These are phyloP conservation scores for Linyphia triangularis DNA, from an alignment of 2,888 invertebrate species.

Conservation along the genomic window DNA sequence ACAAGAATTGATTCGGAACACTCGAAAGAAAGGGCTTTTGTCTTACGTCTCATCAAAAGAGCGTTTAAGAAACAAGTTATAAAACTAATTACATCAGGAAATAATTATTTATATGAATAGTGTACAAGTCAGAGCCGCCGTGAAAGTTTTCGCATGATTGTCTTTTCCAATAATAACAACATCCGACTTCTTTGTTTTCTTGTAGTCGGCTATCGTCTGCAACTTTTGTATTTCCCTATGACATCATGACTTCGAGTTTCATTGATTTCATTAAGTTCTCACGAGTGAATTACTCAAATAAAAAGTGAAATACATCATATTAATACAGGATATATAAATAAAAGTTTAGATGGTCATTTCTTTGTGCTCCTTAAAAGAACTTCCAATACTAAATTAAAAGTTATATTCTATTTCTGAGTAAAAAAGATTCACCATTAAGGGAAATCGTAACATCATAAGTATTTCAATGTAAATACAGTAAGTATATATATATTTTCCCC, in stretches of 20 bases:
- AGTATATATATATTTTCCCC: no score
- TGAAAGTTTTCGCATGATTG: neutral
- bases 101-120: conserved; percentile 25
- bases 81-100: conserved; percentile 10
- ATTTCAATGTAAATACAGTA: no score
- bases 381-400: no score
- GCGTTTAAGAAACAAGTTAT: conserved; percentile 28
- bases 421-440: no score
- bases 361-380: no score
- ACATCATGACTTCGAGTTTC: neutral
- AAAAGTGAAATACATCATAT: no score
- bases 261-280: neutral
- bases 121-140: neutral
- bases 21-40: neutral
- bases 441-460: no score
- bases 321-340: no score
- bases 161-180: conserved; percentile 24
- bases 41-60: neutral
- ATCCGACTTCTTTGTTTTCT: conserved; percentile 1
- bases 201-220: neutral
- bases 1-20: conserved; percentile 22
- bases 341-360: no score
- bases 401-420: no score
- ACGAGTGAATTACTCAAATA: no score
- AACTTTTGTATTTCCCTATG: neutral